Evolutionary conservation across 1,140 invertebrate species (phyloP).

Genomic region (Drosophila tani): DNA sequence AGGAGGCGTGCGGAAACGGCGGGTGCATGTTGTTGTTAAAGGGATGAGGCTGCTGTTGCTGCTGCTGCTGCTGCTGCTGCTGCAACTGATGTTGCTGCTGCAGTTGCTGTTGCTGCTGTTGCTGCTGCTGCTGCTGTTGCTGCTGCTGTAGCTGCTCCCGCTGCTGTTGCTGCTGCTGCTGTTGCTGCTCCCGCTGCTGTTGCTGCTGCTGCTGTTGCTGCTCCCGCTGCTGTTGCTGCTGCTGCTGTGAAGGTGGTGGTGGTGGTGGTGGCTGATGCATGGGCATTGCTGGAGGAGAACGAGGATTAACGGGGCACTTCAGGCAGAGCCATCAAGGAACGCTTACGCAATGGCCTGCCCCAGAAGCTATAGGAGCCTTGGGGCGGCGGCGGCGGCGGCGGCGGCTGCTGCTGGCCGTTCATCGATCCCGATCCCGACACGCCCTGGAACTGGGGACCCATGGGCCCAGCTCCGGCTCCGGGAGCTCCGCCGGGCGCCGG

Average conservation of each 20-base stretch:
- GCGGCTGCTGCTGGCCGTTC: not conserved
- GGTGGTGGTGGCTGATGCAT: slow-evolving; percentile 8
- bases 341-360: slow-evolving; percentile 46
- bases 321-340: no score
- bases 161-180: not conserved
- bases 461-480: not conserved
- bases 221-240: slow-evolving; percentile 1
- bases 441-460: not conserved
- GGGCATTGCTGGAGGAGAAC: not conserved
- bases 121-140: not conserved
- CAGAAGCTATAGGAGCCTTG: slow-evolving; percentile 31
- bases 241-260: not conserved
- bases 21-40: not conserved
- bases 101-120: not conserved
- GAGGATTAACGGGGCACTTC: not conserved
- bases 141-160: not conserved
- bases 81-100: not conserved
- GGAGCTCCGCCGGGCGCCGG: slow-evolving; percentile 5
- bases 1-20: not conserved
- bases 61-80: not conserved
- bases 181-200: not conserved
- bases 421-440: not conserved
- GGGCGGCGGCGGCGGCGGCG: not conserved
- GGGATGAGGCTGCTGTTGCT: not conserved
- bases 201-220: not conserved